A percentile compares a stretch with the other conserved stretches of the same genome.
Evolutionary conservation across 2,797 vertebrate genomes (phyloP).

Genomic region (Scarus forsteni): DNA sequence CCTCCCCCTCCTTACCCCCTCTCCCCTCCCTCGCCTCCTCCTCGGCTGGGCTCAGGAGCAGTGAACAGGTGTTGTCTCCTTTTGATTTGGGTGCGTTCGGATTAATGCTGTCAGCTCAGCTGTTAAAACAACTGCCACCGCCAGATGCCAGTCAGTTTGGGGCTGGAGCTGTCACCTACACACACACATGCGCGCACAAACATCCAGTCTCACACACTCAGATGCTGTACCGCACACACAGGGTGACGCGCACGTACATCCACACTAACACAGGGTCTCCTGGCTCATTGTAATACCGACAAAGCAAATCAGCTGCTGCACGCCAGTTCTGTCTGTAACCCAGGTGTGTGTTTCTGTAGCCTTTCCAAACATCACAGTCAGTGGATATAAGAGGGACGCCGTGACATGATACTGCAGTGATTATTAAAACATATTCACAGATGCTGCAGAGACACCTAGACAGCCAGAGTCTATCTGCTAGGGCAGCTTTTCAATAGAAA

Average conservation of each 20-base stretch:
- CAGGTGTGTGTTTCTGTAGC: slow-evolving; percentile 71
- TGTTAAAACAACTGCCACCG: slow-evolving; percentile 99
- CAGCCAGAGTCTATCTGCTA: neutral
- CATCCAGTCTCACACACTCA: slow-evolving; percentile 44
- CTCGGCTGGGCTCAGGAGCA: slow-evolving; percentile 90
- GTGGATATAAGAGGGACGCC: slow-evolving; percentile 29
- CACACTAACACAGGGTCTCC: slow-evolving; percentile 47
- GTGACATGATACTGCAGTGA: slow-evolving; percentile 22
- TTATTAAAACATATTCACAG: slow-evolving; percentile 24
- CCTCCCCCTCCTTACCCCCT: slow-evolving; percentile 10
- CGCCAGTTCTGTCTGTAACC: slow-evolving; percentile 62
- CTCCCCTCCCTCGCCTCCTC: slow-evolving; percentile 31
- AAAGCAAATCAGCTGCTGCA: slow-evolving; percentile 75
- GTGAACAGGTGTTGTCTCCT: slow-evolving; percentile 99
- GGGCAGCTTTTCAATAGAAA: neutral
- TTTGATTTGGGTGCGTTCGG: slow-evolving; percentile 99
- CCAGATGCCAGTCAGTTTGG: slow-evolving; percentile 99
- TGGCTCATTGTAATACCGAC: slow-evolving; percentile 73
- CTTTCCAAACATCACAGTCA: slow-evolving; percentile 56
- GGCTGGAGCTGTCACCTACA: slow-evolving; percentile 94
- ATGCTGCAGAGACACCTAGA: neutral
- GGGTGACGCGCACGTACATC: neutral
- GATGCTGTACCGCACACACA: slow-evolving; percentile 32
- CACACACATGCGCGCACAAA: slow-evolving; percentile 47
- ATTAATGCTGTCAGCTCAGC: slow-evolving; percentile 99